Evolutionary conservation across 2,113 vertebrate genomes (phyloP).

Genomic region (Serilophus lunatus): DNA sequence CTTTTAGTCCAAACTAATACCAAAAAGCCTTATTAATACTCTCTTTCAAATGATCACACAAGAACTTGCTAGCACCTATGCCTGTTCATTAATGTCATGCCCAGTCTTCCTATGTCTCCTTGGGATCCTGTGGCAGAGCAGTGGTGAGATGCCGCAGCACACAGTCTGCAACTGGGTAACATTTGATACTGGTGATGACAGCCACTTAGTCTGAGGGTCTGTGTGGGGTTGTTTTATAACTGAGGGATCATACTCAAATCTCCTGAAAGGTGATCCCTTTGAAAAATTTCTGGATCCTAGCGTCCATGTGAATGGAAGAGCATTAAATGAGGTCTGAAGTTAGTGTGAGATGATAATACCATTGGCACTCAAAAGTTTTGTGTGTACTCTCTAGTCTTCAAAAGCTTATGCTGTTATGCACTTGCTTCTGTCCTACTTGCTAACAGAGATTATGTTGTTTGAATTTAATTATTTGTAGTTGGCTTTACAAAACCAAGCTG

Average conservation of each 20-base stretch:
- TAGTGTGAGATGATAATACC: background rate
- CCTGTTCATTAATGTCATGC: accelerated
- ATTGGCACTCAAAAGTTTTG: background rate
- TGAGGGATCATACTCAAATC: background rate
- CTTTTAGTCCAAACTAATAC: background rate
- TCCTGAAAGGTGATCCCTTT: background rate
- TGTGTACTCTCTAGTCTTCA: background rate
- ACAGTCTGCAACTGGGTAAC: accelerated
- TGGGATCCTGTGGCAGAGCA: accelerated
- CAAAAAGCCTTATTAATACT: background rate
- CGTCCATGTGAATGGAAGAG: background rate
- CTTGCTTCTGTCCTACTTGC: background rate
- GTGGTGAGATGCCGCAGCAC: accelerated
- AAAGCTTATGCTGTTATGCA: background rate
- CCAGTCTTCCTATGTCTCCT: background rate
- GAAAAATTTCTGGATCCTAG: background rate
- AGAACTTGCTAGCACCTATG: background rate
- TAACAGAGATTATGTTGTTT: background rate
- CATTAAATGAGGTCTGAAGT: background rate
- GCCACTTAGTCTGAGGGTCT: background rate
- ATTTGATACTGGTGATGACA: background rate
- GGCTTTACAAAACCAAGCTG: background rate
- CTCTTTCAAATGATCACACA: background rate
- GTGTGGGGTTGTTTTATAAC: background rate
- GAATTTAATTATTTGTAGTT: background rate